Evolutionary conservation across 2,797 vertebrate genomes (phyloP).

Genomic region (Avahi laniger): DNA sequence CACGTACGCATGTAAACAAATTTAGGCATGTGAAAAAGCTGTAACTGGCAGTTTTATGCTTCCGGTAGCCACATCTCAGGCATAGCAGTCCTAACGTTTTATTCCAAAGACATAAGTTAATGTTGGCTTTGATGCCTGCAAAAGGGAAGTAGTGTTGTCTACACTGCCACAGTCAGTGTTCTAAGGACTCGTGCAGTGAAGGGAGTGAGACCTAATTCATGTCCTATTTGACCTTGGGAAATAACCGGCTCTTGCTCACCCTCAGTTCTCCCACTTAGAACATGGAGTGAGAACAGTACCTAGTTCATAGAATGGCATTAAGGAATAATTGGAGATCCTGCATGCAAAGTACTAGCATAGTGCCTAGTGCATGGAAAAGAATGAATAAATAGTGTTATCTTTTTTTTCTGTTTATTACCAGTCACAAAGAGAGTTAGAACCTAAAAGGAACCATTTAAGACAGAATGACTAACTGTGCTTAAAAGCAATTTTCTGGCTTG

Average conservation of each 20-base stretch:
- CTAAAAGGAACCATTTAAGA: constrained; percentile 23
- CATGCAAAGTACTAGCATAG: background rate
- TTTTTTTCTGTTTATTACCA: background rate
- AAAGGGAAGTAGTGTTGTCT: background rate
- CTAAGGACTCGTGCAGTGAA: background rate
- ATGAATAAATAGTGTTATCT: background rate
- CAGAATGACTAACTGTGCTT: background rate
- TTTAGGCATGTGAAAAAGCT: background rate
- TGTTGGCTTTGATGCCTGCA: background rate
- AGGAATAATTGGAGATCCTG: background rate
- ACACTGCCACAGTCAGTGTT: no score
- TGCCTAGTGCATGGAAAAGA: constrained; percentile 59
- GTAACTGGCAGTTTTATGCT: background rate
- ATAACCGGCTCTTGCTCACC: background rate
- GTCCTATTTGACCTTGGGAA: background rate
- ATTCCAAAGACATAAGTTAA: background rate
- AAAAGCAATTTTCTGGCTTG: constrained; percentile 12
- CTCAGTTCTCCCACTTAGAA: background rate
- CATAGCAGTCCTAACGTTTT: background rate
- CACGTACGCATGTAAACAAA: background rate
- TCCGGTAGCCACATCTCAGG: background rate
- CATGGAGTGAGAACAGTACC: background rate
- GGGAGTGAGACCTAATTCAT: background rate
- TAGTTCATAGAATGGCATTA: background rate
- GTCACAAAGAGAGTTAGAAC: background rate